Evolutionary conservation across 1,140 invertebrate genomes (phyloP).

Genomic region (Drosophila dunni): DNA sequence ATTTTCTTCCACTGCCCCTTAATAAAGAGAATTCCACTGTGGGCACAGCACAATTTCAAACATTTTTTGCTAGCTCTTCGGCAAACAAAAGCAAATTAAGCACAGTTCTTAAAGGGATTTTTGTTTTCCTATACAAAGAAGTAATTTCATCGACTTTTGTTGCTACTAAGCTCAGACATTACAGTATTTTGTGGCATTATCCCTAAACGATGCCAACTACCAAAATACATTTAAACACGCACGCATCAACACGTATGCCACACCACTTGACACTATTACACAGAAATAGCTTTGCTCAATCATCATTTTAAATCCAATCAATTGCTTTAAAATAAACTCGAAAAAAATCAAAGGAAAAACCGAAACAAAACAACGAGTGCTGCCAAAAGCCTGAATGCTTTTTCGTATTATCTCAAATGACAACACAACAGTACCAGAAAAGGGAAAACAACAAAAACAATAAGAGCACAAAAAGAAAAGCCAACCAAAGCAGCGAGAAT

Average conservation of each 20-base stretch:
- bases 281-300: conserved; percentile 26
- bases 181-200: conserved; percentile 9
- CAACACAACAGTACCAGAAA: conserved; percentile 57
- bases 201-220: conserved; percentile 20
- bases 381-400: conserved; percentile 60
- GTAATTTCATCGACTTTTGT: neutral
- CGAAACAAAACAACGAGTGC: conserved; percentile 58
- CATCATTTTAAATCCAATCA: conserved; percentile 74
- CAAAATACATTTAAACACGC: conserved; percentile 20
- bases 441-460: conserved; percentile 33
- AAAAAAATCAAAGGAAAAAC: conserved; percentile 66
- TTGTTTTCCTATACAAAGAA: neutral
- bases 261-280: conserved; percentile 45
- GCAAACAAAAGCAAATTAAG: neutral
- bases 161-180: neutral
- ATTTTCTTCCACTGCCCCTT: neutral
- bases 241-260: conserved; percentile 31
- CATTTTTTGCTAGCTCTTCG: no score
- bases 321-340: conserved; percentile 80
- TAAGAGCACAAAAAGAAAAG: conserved; percentile 14
- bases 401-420: conserved; percentile 79
- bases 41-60: neutral
- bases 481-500: neutral
- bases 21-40: neutral
- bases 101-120: neutral